These are phyloP conservation scores for Gambusia yucatana DNA, from an alignment of 2,797 vertebrate species.

Conservation along the genomic window DNA sequence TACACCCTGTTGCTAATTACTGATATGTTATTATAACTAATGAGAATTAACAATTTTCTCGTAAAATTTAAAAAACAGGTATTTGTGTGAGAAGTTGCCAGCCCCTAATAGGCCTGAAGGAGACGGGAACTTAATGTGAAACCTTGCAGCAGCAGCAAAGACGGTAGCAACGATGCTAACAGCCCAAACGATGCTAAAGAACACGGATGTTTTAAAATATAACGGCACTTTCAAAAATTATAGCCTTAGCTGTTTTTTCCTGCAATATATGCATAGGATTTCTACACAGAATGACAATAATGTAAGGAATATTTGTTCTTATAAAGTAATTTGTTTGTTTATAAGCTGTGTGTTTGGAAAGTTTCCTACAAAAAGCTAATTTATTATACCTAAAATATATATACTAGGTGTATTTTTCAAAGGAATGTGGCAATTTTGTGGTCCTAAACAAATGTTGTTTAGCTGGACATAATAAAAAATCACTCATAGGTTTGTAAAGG, in stretches of 20 bases:
- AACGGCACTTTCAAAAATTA: neutral
- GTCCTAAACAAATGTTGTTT: neutral
- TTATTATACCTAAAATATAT: too few relatives aligned
- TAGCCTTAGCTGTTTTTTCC: too few relatives aligned
- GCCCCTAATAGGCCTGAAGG: neutral
- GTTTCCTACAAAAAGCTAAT: too few relatives aligned
- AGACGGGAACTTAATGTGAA: neutral
- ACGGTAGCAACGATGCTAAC: neutral
- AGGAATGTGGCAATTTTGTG: neutral
- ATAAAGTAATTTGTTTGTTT: too few relatives aligned
- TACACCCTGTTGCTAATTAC: neutral
- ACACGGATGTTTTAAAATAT: neutral
- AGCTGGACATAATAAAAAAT: neutral
- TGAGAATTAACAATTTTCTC: neutral
- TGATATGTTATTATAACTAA: neutral
- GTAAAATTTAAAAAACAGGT: neutral
- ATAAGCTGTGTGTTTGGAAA: too few relatives aligned
- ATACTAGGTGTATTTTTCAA: neutral
- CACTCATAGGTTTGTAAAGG: neutral
- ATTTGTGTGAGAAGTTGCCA: neutral
- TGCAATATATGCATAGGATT: too few relatives aligned
- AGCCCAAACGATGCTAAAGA: neutral
- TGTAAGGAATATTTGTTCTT: too few relatives aligned
- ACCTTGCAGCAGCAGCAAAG: neutral
- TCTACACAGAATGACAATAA: too few relatives aligned